Evolutionary conservation across 2,113 vertebrate genomes (phyloP).

Genomic region (Nematolebias whitei): DNA sequence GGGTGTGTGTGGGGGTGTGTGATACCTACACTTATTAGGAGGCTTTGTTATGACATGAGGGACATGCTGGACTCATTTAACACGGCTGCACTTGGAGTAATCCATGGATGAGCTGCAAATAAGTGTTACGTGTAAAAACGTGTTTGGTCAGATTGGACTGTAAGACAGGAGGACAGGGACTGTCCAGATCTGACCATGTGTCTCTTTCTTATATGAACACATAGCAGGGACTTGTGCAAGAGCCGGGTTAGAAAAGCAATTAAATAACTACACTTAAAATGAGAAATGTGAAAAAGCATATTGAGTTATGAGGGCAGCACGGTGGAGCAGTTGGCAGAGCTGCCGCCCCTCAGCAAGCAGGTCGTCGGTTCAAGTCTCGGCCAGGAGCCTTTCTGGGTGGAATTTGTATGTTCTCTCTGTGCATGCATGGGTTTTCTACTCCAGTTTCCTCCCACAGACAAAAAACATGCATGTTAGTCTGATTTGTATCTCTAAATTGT

Average conservation of each 20-base stretch:
- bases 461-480: too few relatives aligned
- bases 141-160: background rate
- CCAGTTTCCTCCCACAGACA: too few relatives aligned
- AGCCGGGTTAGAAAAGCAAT: background rate
- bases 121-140: slow-evolving; percentile 28
- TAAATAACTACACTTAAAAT: fast-evolving
- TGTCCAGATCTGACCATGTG: slow-evolving; percentile 16
- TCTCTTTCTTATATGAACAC: background rate
- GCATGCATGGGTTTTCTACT: too few relatives aligned
- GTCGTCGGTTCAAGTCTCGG: too few relatives aligned
- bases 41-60: slow-evolving; percentile 40
- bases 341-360: too few relatives aligned
- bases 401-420: too few relatives aligned
- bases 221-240: background rate
- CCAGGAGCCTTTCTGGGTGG: too few relatives aligned
- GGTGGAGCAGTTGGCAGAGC: too few relatives aligned
- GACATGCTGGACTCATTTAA: slow-evolving; percentile 22
- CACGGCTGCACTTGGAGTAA: slow-evolving; percentile 15
- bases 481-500: too few relatives aligned
- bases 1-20: slow-evolving; percentile 12
- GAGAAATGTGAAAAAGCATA: background rate
- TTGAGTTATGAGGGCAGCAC: too few relatives aligned
- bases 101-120: slow-evolving; percentile 29
- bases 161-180: background rate
- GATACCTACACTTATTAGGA: slow-evolving; percentile 60